Conservation (phyloP, 2,888 invertebrate genomes). For the Adelphocoris suturalis region DNA sequence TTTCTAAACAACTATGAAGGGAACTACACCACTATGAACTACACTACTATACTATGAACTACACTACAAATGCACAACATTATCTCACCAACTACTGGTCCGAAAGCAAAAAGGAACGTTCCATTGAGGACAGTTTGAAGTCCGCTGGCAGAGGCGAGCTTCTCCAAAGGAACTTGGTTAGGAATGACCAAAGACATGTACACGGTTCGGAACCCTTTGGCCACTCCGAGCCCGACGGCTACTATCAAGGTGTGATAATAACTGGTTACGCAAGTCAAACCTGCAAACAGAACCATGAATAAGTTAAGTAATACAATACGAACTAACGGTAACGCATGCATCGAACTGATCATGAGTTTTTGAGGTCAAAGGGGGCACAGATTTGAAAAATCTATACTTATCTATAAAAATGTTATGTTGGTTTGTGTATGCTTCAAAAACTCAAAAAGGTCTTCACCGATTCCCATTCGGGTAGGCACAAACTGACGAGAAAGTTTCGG, state of each 20-base stretch:
- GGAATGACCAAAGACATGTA: conserved; percentile 86
- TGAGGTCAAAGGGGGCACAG: no score
- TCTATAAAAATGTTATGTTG: no score
- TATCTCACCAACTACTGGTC: conserved; percentile 83
- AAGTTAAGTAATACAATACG: no score
- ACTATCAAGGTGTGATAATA: conserved; percentile 79
- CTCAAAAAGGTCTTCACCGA: no score
- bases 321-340: background rate
- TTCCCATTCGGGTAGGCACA: no score
- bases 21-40: no score
- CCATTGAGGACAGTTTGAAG: conserved; percentile 87
- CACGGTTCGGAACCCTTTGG: conserved; percentile 85
- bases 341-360: background rate
- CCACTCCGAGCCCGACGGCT: conserved; percentile 83
- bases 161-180: conserved; percentile 84
- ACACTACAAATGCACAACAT: no score
- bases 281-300: conserved; percentile 78
- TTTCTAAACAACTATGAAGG: no score
- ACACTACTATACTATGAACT: no score
- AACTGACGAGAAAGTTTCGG: no score
- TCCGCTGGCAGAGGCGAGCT: conserved; percentile 84
- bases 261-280: conserved; percentile 78
- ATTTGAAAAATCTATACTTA: no score
- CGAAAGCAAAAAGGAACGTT: conserved; percentile 82
- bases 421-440: no score